Base-by-base conservation (phyloP, 2,888 invertebrate genomes). In the Steinernema hermaphroditum region DNA sequence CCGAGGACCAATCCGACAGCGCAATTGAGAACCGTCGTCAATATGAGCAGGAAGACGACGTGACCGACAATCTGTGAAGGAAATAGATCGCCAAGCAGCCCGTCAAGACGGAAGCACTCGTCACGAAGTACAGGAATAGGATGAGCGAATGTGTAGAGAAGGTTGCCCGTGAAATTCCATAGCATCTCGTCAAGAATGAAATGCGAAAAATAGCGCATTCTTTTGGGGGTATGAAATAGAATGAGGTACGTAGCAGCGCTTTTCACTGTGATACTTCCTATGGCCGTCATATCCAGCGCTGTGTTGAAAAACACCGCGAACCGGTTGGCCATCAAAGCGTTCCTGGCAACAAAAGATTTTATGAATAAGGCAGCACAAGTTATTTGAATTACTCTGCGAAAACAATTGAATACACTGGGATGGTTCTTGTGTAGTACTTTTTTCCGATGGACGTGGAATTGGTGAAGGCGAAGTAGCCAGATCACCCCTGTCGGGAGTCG, bases 241-340 rank as follows among this genome's bases (percentile, higher is more conserved):
- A 70, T 75, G 74, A 27, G 57, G 74, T 69, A 77, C 74, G 19
- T 75, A 70, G 27, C 68, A 72, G 12, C 74, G 73, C 19, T 75
- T 74, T 32, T 74, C 72, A 0, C n/a, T 9, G n/a, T 19, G 6
- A 16, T n/a, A 16, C 46, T 46, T 4, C 16, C n/a, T 4, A 46
- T n/a, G 19, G 74, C 72, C 12, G 70, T 68, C 44, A 68, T 29
- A 44, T 75, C 72, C 44, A 70, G 72, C 49, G 72, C 77, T 1
- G 74, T 68, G 50, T 77, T 75, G 44, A 68, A 43, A 1, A 75
- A 44, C 0, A 16, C 16, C 9, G 46, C 2, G n/a, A 46, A 16
- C 4, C 4, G 16, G n/a, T 46, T n/a, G 46, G 6, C 19, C 46
- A 46, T 46, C n/a, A n/a, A n/a, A n/a, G n/a, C n/a, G n/a, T n/a